These are phyloP conservation scores for Anastrepha obliqua DNA, from an alignment of 1,140 invertebrate species.

Conservation along the genomic window DNA sequence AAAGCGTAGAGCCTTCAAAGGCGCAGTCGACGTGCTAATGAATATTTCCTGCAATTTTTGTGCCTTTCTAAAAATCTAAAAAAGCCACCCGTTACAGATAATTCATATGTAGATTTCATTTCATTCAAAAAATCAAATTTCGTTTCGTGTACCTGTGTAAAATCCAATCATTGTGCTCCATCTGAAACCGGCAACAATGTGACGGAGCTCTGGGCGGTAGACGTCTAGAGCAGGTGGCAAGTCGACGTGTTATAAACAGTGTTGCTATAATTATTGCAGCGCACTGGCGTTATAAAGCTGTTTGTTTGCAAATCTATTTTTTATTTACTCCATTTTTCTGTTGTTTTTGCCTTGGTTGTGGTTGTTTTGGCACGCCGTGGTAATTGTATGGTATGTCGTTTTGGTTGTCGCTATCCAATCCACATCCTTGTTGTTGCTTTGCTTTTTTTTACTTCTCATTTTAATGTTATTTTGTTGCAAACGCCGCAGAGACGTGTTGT, in stretches of 20 bases:
- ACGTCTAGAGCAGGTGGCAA: constrained; percentile 38
- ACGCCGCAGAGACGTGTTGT: background rate
- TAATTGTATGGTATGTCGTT: background rate
- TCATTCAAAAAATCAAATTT: too few relatives aligned
- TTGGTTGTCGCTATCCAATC: background rate
- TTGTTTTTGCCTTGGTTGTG: background rate
- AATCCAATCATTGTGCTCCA: constrained; percentile 11
- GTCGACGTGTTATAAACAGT: constrained; percentile 37
- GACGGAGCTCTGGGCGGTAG: background rate
- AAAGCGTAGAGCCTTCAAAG: too few relatives aligned
- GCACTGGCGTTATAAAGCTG: background rate
- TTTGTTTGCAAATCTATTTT: constrained; percentile 1
- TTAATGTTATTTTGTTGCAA: constrained; percentile 4
- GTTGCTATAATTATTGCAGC: constrained; percentile 23
- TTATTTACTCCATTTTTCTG: background rate
- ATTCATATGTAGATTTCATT: too few relatives aligned
- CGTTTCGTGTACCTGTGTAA: background rate
- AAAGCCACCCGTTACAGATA: too few relatives aligned
- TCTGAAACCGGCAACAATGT: constrained; percentile 7
- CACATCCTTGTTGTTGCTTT: too few relatives aligned
- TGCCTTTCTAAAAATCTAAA: too few relatives aligned
- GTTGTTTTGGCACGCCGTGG: background rate
- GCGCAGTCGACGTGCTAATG: too few relatives aligned
- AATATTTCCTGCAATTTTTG: too few relatives aligned
- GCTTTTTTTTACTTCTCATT: background rate